Evolutionary conservation across 1,140 invertebrate species (phyloP).

Genomic region (Aphelenchoides fujianensis): DNA sequence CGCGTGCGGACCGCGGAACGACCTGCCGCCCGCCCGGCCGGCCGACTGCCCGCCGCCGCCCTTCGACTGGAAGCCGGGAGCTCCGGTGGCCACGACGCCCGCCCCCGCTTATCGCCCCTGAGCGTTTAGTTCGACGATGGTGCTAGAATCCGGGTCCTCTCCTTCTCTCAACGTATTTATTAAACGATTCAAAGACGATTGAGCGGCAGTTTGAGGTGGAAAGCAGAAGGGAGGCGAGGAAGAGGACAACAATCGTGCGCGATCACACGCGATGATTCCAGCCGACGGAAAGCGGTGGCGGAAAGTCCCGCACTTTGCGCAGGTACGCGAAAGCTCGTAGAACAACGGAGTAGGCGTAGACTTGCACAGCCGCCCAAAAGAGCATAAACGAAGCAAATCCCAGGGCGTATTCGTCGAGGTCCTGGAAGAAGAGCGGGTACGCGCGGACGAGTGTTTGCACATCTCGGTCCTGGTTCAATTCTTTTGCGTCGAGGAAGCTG

Average conservation of each 20-base stretch:
- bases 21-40: neutral
- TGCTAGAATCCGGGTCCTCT: too few species aligned
- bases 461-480: neutral
- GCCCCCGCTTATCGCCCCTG: neutral
- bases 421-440: neutral
- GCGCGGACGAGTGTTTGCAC: neutral
- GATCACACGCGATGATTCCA: neutral
- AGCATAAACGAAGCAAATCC: neutral
- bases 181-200: neutral
- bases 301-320: slow-evolving; percentile 7
- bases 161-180: neutral
- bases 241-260: too few species aligned
- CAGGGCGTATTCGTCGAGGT: neutral
- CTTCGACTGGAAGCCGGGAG: neutral
- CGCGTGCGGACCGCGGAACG: too few species aligned
- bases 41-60: neutral
- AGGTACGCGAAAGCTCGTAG: slow-evolving; percentile 1
- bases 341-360: neutral
- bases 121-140: slow-evolving; percentile 4
- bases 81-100: neutral
- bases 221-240: too few species aligned
- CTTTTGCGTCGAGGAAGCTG: neutral
- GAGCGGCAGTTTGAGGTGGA: slow-evolving; percentile 1
- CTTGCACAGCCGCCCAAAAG: neutral
- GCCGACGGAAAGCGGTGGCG: neutral